These are phyloP conservation scores for Castor canadensis DNA, from an alignment of 2,113 vertebrate genomes.

Conservation along the genomic window DNA sequence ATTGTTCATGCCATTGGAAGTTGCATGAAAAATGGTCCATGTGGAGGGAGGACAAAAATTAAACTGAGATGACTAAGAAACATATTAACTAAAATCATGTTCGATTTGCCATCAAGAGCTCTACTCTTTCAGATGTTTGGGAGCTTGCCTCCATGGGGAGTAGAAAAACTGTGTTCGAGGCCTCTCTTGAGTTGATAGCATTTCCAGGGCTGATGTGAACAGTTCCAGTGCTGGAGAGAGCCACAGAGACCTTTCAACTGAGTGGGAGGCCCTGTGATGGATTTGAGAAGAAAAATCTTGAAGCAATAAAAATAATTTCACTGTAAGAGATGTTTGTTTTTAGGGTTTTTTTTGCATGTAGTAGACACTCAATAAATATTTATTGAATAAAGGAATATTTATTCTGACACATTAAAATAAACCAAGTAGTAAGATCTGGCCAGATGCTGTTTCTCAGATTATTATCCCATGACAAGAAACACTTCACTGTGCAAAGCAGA, in stretches of 20 bases:
- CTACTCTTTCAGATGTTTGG: slow-evolving; percentile 76
- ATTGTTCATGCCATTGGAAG: slow-evolving; percentile 68
- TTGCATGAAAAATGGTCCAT: slow-evolving; percentile 58
- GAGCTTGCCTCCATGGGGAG: slow-evolving; percentile 77
- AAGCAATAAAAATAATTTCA: slow-evolving; percentile 67
- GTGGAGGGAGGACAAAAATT: slow-evolving; percentile 65
- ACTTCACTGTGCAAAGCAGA: slow-evolving; percentile 69
- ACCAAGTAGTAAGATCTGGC: slow-evolving; percentile 59
- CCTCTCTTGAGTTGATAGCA: slow-evolving; percentile 74
- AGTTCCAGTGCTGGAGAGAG: slow-evolving; percentile 73
- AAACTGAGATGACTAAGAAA: slow-evolving; percentile 77
- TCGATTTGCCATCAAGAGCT: slow-evolving; percentile 84
- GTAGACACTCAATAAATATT: slow-evolving; percentile 55
- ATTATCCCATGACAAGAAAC: slow-evolving; percentile 67
- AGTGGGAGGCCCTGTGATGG: slow-evolving; percentile 71
- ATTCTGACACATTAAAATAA: slow-evolving; percentile 43
- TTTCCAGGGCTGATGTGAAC: slow-evolving; percentile 80
- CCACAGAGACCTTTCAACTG: slow-evolving; percentile 78
- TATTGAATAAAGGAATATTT: slow-evolving; percentile 18
- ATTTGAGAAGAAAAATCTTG: slow-evolving; percentile 78
- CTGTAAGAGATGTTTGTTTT: slow-evolving; percentile 68
- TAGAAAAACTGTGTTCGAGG: slow-evolving; percentile 73
- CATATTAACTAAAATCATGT: slow-evolving; percentile 82
- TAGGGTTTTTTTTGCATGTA: slow-evolving; percentile 36
- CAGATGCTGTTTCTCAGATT: slow-evolving; percentile 72